These are phyloP conservation scores for Pycnonotus jocosus DNA, from an alignment of 2,113 vertebrate species.

Conservation along the genomic window DNA sequence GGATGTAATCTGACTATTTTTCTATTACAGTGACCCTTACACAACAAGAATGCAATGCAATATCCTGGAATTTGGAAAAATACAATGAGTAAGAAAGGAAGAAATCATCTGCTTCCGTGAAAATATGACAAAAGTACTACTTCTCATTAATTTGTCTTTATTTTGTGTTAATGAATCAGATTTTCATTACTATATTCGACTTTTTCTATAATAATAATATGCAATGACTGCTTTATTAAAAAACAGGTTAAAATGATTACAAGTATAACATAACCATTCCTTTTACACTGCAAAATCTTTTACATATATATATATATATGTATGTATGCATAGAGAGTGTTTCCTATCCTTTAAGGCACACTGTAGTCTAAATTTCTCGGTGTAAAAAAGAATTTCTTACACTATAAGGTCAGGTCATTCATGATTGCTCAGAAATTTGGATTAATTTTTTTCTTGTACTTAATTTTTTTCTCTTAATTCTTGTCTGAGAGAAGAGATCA, in stretches of 20 bases:
- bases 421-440: not conserved
- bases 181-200: not conserved
- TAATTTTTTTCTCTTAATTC: not conserved
- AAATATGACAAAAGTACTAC: not conserved
- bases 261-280: not conserved
- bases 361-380: not conserved
- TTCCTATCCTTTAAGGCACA: not conserved
- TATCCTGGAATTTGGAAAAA: not conserved
- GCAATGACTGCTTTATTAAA: not conserved
- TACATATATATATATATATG: not conserved
- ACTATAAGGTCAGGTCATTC: not conserved
- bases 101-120: not conserved
- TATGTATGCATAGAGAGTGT: not conserved
- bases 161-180: not conserved
- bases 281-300: not conserved
- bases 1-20: not conserved
- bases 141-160: not conserved
- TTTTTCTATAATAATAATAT: not conserved
- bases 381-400: not conserved
- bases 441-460: not conserved
- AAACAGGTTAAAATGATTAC: not conserved
- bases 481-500: not conserved
- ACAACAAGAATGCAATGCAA: rapidly evolving
- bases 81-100: not conserved
- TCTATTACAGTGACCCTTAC: not conserved